Percentiles rank a stretch among this genome's conserved stretches.
These are phyloP conservation scores for Martes martes DNA, from an alignment of 2,113 vertebrate genomes.

Conservation along the genomic window DNA sequence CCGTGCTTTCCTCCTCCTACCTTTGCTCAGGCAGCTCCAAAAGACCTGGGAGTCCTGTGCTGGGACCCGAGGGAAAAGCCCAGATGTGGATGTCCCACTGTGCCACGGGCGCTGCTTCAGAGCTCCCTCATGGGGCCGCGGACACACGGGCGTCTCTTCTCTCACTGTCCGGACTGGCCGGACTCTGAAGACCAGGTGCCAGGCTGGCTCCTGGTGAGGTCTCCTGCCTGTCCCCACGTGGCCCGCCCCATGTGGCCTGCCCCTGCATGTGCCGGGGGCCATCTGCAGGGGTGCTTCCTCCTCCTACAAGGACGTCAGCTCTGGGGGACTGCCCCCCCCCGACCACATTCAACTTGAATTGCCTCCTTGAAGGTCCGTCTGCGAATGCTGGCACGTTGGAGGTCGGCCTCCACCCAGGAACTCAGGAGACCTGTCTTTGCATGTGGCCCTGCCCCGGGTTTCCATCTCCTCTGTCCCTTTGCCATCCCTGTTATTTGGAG, in stretches of 20 bases:
- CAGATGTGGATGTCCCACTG: accelerated
- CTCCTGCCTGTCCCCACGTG: neutral
- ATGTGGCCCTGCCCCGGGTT: neutral
- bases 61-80: neutral
- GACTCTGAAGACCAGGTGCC: neutral
- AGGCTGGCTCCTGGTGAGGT: neutral
- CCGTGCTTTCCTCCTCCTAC: neutral
- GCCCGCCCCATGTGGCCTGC: neutral
- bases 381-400: neutral
- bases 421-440: neutral
- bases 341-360: neutral
- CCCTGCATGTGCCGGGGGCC: neutral
- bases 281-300: neutral
- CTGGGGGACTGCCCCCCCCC: neutral
- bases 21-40: neutral
- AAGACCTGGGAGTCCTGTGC: neutral
- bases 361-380: neutral
- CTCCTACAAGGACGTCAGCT: neutral
- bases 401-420: neutral
- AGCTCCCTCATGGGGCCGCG: accelerated
- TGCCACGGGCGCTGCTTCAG: accelerated
- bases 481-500: neutral
- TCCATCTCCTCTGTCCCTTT: neutral
- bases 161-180: too few species aligned
- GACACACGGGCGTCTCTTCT: neutral